Evolutionary conservation across 2,888 invertebrate species (phyloP).

Genomic region (Microctonus hyperodae): DNA sequence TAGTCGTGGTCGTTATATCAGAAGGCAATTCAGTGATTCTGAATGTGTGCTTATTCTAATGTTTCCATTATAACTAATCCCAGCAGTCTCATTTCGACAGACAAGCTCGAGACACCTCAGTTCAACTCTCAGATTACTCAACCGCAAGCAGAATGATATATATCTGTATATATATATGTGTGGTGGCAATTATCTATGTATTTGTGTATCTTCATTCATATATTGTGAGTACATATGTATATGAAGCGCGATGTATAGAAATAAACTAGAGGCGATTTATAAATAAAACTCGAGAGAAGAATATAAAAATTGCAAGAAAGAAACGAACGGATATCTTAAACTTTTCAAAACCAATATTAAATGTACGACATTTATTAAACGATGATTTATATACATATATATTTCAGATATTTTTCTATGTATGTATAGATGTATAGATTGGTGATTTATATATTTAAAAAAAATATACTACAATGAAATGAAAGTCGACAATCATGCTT

Average conservation of each 20-base stretch:
- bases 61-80: slow-evolving; percentile 19
- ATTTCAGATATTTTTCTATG: not conserved
- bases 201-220: not conserved
- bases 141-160: slow-evolving; percentile 22
- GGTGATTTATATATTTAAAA: not conserved
- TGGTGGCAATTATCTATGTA: too few relatives aligned
- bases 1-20: not conserved
- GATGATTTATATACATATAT: too few relatives aligned
- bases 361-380: too few relatives aligned
- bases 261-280: too few relatives aligned
- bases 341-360: too few relatives aligned
- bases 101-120: slow-evolving; percentile 32
- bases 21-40: slow-evolving; percentile 14
- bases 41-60: not conserved
- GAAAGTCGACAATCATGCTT: slow-evolving; percentile 18
- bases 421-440: not conserved
- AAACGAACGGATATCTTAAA: too few relatives aligned
- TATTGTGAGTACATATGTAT: not conserved
- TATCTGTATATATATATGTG: not conserved
- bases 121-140: slow-evolving; percentile 29
- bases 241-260: too few relatives aligned
- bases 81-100: slow-evolving; percentile 29
- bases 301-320: too few relatives aligned
- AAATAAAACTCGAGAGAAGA: too few relatives aligned
- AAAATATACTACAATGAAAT: slow-evolving; percentile 3